Conservation (phyloP, 2,113 vertebrate species). For the Odobenus rosmarus region DNA sequence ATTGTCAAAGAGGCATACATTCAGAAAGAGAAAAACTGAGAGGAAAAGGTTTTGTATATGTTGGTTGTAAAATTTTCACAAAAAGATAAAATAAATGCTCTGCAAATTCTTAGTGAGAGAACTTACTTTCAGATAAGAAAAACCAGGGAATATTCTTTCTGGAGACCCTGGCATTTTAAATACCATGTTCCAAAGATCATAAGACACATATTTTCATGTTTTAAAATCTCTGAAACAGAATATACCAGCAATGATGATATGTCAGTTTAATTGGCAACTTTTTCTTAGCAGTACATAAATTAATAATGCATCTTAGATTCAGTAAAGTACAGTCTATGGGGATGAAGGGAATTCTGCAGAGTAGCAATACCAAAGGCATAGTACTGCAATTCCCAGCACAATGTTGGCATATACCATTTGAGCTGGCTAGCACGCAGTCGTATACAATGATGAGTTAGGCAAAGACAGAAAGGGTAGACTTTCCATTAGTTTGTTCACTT, state of each 20-base stretch:
- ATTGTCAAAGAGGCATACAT: not conserved
- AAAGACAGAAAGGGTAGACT: not conserved
- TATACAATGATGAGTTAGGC: not conserved
- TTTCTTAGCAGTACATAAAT: not conserved
- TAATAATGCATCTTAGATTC: not conserved
- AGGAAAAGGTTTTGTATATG: not conserved
- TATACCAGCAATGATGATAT: not conserved
- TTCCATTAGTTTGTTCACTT: not conserved
- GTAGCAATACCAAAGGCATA: not conserved
- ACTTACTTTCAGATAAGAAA: conserved; percentile 27
- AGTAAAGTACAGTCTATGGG: not conserved
- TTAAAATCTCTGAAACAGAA: conserved; percentile 24
- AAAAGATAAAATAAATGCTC: not conserved
- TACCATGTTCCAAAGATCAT: not conserved
- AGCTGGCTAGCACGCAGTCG: not conserved
- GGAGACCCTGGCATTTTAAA: not conserved
- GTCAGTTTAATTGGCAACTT: not conserved
- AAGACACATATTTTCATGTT: not conserved
- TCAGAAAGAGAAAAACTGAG: not conserved
- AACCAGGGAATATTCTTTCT: not conserved
- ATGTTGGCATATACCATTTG: not conserved
- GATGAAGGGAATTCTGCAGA: not conserved
- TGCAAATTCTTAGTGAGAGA: not conserved
- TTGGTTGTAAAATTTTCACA: not conserved
- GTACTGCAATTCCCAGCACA: not conserved